A percentile compares a stretch with the other conserved stretches of the same genome.
These are phyloP conservation scores for Dolichoris vasculosae DNA, from an alignment of 1,140 invertebrate species.

Conservation along the genomic window DNA sequence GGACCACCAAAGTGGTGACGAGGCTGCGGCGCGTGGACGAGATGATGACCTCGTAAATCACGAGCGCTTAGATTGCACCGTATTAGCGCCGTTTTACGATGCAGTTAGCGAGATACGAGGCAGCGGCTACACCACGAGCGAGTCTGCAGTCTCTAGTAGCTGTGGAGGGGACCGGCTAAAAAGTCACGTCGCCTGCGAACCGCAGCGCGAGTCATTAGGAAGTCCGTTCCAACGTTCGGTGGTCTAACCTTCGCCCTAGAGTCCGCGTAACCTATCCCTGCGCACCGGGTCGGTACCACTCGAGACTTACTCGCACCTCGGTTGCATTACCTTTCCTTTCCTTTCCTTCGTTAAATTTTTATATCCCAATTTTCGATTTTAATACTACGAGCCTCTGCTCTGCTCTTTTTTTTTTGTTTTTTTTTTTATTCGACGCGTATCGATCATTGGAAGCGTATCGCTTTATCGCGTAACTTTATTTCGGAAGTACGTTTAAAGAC, in stretches of 20 bases:
- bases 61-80: constrained; percentile 66
- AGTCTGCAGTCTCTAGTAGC: constrained; percentile 49
- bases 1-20: constrained; percentile 52
- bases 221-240: too few species aligned
- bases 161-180: constrained; percentile 37
- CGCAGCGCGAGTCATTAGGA: constrained; percentile 7
- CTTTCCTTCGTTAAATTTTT: too few species aligned
- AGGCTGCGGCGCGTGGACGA: constrained; percentile 63
- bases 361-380: too few species aligned
- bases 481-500: neutral
- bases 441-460: neutral
- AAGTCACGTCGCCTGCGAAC: neutral
- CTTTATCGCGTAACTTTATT: neutral
- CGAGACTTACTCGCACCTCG: too few species aligned
- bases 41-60: constrained; percentile 70
- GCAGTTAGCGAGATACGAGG: constrained; percentile 58
- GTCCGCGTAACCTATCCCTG: too few species aligned
- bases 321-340: too few species aligned
- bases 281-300: too few species aligned
- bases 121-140: constrained; percentile 5
- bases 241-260: too few species aligned
- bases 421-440: neutral
- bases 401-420: too few species aligned
- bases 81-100: constrained; percentile 70
- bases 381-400: too few species aligned